A percentile compares a stretch with the other conserved stretches of the same genome.
phyloP scores from a whole-genome alignment of 2,888 invertebrate species.

The Thecocarcelia acutangulata region DNA sequence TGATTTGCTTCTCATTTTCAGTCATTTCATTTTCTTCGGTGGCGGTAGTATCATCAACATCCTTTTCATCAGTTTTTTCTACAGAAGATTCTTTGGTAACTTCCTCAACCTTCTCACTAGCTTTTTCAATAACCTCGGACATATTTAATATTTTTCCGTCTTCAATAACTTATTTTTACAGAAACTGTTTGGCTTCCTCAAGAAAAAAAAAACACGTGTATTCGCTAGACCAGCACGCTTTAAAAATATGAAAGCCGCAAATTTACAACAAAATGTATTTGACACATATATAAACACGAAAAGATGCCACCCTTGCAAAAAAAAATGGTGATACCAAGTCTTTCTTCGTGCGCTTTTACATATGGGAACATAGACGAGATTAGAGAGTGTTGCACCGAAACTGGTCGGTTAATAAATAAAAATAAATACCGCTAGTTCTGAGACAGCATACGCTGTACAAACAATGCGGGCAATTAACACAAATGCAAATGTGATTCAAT shows the following conservation, averaged over 20 bases:
- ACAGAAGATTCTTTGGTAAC: slow-evolving; percentile 61
- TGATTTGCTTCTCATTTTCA: slow-evolving; percentile 82
- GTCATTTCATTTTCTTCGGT: slow-evolving; percentile 41
- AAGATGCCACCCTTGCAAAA: slow-evolving; percentile 25
- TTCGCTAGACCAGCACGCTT: slow-evolving; percentile 40
- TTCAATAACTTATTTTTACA: slow-evolving; percentile 32
- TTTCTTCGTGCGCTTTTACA: too few relatives aligned
- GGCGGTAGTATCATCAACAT: slow-evolving; percentile 15
- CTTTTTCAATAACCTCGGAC: slow-evolving; percentile 76
- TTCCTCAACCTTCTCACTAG: slow-evolving; percentile 65
- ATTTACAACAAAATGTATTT: slow-evolving; percentile 28
- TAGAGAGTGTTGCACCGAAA: too few relatives aligned
- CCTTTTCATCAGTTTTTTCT: slow-evolving; percentile 41
- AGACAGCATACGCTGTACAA: too few relatives aligned
- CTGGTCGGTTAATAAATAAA: too few relatives aligned
- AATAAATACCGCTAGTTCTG: too few relatives aligned
- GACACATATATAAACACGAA: neutral
- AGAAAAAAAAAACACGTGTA: slow-evolving; percentile 71
- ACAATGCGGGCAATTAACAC: too few relatives aligned
- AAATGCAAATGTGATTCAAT: too few relatives aligned
- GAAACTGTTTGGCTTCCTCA: slow-evolving; percentile 30
- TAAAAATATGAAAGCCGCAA: slow-evolving; percentile 54
- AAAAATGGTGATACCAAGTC: neutral
- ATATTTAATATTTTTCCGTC: slow-evolving; percentile 70
- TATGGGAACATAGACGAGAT: too few relatives aligned